Conservation (phyloP, 1,140 invertebrate genomes). For the Drosophila suzukii region DNA sequence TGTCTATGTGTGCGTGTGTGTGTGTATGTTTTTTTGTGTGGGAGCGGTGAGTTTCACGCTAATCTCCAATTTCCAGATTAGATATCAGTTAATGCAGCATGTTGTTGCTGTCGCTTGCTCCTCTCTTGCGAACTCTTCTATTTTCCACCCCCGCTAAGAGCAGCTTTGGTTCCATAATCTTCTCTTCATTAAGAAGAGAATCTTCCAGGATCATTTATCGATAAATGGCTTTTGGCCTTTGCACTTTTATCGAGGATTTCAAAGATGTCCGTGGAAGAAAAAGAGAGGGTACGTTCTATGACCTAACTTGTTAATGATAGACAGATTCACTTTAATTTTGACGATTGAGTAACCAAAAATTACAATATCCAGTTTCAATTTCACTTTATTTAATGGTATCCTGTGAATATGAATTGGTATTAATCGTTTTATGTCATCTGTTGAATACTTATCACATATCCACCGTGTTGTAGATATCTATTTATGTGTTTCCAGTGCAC, state of each 20-base stretch:
- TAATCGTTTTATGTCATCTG: neutral
- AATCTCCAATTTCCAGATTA: constrained; percentile 72
- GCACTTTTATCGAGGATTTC: no score
- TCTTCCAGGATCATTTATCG: neutral
- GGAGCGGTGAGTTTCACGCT: constrained; percentile 38
- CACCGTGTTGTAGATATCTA: neutral
- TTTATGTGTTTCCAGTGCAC: neutral
- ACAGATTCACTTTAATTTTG: no score
- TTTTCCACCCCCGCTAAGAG: neutral
- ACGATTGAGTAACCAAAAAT: no score
- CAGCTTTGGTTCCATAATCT: neutral
- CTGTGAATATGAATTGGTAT: no score
- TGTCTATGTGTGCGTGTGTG: neutral
- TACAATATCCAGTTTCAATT: no score
- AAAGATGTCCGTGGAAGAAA: neutral
- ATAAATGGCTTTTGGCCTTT: no score
- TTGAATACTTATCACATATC: neutral
- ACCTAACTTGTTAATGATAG: no score
- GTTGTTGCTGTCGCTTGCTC: neutral
- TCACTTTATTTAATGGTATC: no score
- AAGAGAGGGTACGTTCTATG: neutral
- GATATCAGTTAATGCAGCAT: constrained; percentile 44
- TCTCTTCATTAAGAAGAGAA: neutral
- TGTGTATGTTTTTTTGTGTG: constrained; percentile 20
- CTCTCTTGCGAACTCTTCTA: neutral